Evolutionary conservation across 2,113 vertebrate species (phyloP).

Genomic region (Leptobrachium leishanense): DNA sequence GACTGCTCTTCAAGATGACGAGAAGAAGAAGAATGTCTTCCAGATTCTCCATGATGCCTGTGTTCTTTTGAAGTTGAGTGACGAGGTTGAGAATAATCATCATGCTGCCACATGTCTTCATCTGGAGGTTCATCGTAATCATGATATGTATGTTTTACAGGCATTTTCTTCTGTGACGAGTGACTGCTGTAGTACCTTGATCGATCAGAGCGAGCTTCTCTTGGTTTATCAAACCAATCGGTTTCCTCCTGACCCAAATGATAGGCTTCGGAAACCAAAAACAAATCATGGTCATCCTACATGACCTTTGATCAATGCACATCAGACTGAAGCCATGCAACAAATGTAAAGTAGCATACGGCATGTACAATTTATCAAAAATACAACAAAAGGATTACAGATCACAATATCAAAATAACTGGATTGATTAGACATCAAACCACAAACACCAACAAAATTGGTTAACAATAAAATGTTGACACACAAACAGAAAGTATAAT

Average conservation of each 20-base stretch:
- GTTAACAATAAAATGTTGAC: conserved; percentile 50
- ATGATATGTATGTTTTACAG: conserved; percentile 90
- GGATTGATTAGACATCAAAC: conserved; percentile 57
- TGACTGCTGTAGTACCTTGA: conserved; percentile 91
- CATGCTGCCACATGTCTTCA: conserved; percentile 83
- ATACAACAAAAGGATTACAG: conserved; percentile 50
- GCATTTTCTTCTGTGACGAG: conserved; percentile 83
- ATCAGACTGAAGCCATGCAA: conserved; percentile 81
- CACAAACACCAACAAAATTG: conserved; percentile 48
- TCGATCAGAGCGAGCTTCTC: conserved; percentile 89
- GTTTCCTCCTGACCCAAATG: conserved; percentile 99
- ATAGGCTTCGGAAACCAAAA: conserved; percentile 96
- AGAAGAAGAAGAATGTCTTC: conserved; percentile 80
- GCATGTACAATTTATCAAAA: conserved; percentile 59
- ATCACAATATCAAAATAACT: conserved; percentile 38
- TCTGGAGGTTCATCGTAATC: conserved; percentile 93
- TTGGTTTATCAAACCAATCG: conserved; percentile 99
- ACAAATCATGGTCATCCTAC: conserved; percentile 75
- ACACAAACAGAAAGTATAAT: conserved; percentile 59
- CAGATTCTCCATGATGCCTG: conserved; percentile 83
- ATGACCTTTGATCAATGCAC: conserved; percentile 57
- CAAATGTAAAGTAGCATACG: conserved; percentile 63
- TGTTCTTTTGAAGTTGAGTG: conserved; percentile 83
- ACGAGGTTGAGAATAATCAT: conserved; percentile 80
- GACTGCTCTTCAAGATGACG: conserved; percentile 83